Evolutionary conservation across 2,888 invertebrate species (phyloP), one percentile per base, ranked within the genome.

Genomic region (Cetonia aurata): DNA sequence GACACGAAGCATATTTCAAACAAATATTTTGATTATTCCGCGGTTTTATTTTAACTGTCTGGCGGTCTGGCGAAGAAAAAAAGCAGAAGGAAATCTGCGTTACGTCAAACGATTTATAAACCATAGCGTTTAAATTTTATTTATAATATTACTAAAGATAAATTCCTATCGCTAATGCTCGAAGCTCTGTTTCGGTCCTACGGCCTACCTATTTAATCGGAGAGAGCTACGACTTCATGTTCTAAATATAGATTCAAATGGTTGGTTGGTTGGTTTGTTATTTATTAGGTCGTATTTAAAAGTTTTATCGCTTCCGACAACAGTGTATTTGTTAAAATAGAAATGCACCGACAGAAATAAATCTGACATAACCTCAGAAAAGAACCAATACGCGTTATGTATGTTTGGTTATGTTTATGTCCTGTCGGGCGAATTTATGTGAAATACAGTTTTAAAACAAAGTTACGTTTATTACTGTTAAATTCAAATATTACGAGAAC

Each of bases 311-410:
- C 50, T 62, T 62, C 62, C 62, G 62, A 62, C 62, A 62, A 62
- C n/a, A n/a, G n/a, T 62, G 50, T 62, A 62, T 62, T 62, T 62
- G 62, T 50, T 62, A 62, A 62, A 48, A 62, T 62, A 62, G 50
- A 50, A 3, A 33, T 6, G 33, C 33, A 62, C 48, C n/a, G 48
- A 50, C 50, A 62, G 13, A 6, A 33, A 31, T 12, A 33, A 50
- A 48, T n/a, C n/a, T n/a, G n/a, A n/a, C n/a, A n/a, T n/a, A n/a
- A n/a, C n/a, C n/a, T n/a, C n/a, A n/a, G n/a, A n/a, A n/a, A n/a
- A n/a, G n/a, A n/a, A n/a, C n/a, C n/a, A n/a, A n/a, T n/a, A n/a
- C n/a, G n/a, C n/a, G n/a, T n/a, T n/a, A n/a, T n/a, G n/a, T n/a
- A n/a, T n/a, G n/a, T n/a, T n/a, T n/a, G n/a, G n/a, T n/a, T n/a